Conservation (phyloP, 2,888 invertebrate species). For the Tipula lateralis region DNA sequence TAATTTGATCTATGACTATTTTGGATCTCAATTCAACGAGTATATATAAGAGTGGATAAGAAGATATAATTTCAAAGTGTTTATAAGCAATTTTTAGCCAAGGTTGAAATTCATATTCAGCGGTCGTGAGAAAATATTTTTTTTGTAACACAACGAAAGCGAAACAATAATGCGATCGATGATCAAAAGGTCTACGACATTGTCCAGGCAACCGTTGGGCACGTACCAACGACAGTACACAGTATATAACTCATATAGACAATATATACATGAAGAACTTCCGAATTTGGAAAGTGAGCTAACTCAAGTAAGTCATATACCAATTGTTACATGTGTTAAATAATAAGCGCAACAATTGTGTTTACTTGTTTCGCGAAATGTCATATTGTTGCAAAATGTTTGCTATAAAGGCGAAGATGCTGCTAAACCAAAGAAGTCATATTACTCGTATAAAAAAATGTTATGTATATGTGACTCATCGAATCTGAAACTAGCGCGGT, state of each 20-base stretch:
- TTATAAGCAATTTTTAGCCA: background rate
- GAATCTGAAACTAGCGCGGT: background rate
- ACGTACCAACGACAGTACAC: background rate
- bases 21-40: background rate
- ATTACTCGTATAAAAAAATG: background rate
- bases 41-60: background rate
- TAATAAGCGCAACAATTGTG: background rate
- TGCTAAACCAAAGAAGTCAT: background rate
- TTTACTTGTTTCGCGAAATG: background rate
- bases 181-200: background rate
- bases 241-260: no score
- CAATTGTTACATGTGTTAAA: background rate
- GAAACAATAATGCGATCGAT: background rate
- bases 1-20: slow-evolving; percentile 9
- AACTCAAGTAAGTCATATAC: background rate
- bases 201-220: background rate
- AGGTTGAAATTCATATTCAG: background rate
- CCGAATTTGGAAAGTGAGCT: background rate
- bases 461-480: background rate
- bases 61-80: background rate
- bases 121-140: background rate
- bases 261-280: background rate
- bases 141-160: no score
- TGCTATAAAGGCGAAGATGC: background rate
- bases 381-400: background rate